Percentiles rank a stretch among this genome's conserved stretches.
Conservation (phyloP, 2,888 invertebrate genomes). For the Lumbricus terrestris region DNA sequence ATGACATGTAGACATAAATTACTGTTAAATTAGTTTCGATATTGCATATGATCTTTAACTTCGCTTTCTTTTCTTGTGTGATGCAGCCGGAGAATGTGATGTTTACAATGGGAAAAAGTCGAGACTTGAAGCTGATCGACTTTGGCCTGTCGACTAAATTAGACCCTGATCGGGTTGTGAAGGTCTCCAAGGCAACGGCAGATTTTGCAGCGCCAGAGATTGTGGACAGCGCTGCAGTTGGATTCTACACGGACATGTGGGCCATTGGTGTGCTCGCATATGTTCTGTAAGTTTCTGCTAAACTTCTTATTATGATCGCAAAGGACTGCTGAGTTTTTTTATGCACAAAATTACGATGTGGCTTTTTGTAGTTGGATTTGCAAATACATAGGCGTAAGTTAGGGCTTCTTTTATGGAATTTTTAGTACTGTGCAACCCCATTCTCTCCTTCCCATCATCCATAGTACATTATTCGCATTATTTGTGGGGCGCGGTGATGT, state of each 20-base stretch:
- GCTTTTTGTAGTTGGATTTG: background rate
- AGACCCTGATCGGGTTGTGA: constrained; percentile 96
- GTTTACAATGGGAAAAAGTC: constrained; percentile 93
- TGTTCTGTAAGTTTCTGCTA: constrained; percentile 77
- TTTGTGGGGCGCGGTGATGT: too few relatives aligned
- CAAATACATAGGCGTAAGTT: too few relatives aligned
- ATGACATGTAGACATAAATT: background rate
- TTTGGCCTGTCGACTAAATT: constrained; percentile 96
- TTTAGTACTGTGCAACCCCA: too few relatives aligned
- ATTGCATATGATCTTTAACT: background rate
- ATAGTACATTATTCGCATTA: too few relatives aligned
- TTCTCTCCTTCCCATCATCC: too few relatives aligned
- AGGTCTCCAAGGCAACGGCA: constrained; percentile 97
- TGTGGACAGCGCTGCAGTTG: constrained; percentile 95
- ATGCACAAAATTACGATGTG: background rate
- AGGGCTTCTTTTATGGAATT: too few relatives aligned
- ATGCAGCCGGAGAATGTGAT: constrained; percentile 98
- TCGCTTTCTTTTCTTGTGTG: background rate
- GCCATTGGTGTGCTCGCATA: constrained; percentile 96
- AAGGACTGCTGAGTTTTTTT: background rate
- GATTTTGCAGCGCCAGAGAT: constrained; percentile 99
- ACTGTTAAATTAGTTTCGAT: background rate
- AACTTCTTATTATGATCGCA: background rate
- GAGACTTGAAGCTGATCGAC: constrained; percentile 96
- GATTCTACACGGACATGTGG: constrained; percentile 99